Evolutionary conservation across 2,113 vertebrate species (phyloP), one percentile per base, ranked within the genome.

Genomic region (Apaloderma vittatum): DNA sequence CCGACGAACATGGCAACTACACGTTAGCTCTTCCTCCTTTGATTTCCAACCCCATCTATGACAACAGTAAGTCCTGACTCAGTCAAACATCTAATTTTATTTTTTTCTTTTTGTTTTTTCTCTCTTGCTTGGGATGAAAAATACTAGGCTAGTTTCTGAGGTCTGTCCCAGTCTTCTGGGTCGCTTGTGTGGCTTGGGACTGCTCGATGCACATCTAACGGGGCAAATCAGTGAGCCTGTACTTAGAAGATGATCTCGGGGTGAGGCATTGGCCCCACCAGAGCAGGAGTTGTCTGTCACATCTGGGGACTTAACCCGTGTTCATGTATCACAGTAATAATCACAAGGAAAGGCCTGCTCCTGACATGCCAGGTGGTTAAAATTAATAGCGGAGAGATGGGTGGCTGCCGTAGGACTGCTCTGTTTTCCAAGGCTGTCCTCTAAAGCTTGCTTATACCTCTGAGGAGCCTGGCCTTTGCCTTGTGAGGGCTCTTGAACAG

Each of bases 21-120:
- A 99, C 97, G 3, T 96, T 97, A 36, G 88, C 96, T 8, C 98
- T 99, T 75, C 96, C 95, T 71, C 99, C 99, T 75, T 94, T 99
- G 40, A 98, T 99, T 90, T 99, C 99, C 87, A 99, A 99, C 97
- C 99, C 99, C 22, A 99, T 99, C 98, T 99, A 99, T 66, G 99
- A 99, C 97, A 99, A 99, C 98, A 98, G 99, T 99, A 98, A 99
- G 99, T 99, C 89, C 74, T 62, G 43, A 15, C 36, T 36, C 70
- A 15, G 26, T 58, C 68, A 21, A 12, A 32, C 6, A 8, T 3
- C 15, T 10, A 1, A 9, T 32, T 15, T 5, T 21, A 27, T 12
- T 8, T 18, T 29, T 36, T 12, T 4, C 8, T 4, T 24, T 61
- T n/a, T 43, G 15, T 4, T 15, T 32, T n/a, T 30, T 30, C 9